Conservation (phyloP, 2,888 invertebrate genomes). For the Agrochola litura region DNA sequence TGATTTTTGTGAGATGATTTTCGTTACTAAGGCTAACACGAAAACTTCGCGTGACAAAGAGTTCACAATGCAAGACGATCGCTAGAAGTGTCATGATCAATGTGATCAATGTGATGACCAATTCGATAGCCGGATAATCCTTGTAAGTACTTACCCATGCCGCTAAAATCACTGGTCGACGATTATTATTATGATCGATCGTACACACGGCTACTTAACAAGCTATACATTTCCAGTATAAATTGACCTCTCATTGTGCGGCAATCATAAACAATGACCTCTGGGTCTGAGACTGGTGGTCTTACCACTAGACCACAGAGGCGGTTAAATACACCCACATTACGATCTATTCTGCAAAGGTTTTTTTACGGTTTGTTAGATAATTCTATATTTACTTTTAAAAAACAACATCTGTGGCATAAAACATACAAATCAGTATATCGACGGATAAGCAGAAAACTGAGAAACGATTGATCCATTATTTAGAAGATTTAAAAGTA, state of each 20-base stretch:
- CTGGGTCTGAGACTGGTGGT: too few species aligned
- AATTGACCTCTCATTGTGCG: too few species aligned
- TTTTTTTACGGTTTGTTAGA: not conserved
- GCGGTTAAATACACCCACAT: not conserved
- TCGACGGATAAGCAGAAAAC: not conserved
- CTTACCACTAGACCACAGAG: too few species aligned
- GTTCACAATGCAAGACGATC: not conserved
- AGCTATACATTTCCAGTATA: too few species aligned
- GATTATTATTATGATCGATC: not conserved
- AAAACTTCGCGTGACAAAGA: not conserved
- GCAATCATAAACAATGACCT: too few species aligned
- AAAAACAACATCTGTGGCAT: not conserved
- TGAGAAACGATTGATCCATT: not conserved
- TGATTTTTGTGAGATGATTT: not conserved
- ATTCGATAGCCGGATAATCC: not conserved
- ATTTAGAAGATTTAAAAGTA: not conserved
- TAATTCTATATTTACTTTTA: not conserved
- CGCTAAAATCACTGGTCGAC: not conserved
- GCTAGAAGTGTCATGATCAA: not conserved
- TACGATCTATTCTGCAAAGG: not conserved
- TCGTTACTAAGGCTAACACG: not conserved
- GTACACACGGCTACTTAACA: too few species aligned
- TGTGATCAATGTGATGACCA: not conserved
- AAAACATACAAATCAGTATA: not conserved
- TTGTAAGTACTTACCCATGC: not conserved